These are phyloP conservation scores for Oncorhynchus nerka DNA, from an alignment of 2,113 vertebrate species.

Conservation along the genomic window DNA sequence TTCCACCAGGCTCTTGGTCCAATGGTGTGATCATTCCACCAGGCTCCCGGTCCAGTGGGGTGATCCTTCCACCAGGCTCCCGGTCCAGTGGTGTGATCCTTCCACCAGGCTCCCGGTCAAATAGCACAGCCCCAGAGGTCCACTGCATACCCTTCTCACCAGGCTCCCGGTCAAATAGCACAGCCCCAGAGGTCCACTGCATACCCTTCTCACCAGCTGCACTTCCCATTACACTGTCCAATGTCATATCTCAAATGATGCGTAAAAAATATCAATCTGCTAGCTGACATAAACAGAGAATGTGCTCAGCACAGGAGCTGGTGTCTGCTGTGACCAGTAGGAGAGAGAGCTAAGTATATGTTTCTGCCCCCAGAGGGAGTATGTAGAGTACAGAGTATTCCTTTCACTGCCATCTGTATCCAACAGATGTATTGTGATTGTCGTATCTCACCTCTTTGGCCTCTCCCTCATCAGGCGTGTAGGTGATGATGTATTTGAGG, in stretches of 20 bases:
- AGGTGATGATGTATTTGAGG: constrained; percentile 86
- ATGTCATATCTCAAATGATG: constrained; percentile 29
- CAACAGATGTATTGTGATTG: neutral
- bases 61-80: no score
- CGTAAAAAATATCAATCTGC: constrained; percentile 35
- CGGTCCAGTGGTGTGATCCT: no score
- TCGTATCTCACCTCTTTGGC: constrained; percentile 82
- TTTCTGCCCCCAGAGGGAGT: neutral
- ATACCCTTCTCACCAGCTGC: constrained; percentile 42
- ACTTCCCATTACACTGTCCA: constrained; percentile 34
- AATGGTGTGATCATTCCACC: no score
- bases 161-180: constrained; percentile 10
- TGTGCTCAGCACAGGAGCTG: neutral
- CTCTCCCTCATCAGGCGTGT: constrained; percentile 81
- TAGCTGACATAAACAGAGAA: constrained; percentile 31
- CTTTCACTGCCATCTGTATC: neutral
- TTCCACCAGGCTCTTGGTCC: no score
- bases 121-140: constrained; percentile 34
- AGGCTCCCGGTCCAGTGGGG: no score
- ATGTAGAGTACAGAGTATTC: neutral
- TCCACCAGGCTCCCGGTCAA: neutral
- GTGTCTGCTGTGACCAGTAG: neutral
- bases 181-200: constrained; percentile 36
- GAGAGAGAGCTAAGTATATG: no score
- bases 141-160: constrained; percentile 2